Base-by-base conservation (phyloP, 2,797 vertebrate species). In the Pangasius mekongensis region DNA sequence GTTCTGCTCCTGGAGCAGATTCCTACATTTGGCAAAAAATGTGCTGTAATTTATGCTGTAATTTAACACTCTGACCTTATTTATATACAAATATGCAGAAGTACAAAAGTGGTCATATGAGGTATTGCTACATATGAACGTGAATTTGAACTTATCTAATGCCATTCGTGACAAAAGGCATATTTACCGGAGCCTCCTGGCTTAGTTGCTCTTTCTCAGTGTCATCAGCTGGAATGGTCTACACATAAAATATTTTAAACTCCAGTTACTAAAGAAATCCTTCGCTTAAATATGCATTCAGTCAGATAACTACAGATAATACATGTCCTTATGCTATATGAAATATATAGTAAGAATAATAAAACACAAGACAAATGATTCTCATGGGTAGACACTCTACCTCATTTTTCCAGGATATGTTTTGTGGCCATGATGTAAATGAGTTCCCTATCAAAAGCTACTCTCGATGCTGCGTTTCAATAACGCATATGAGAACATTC, bases 151-250 rank as follows among this genome's bases (percentile, higher is more conserved):
- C 43, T 86, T 85, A 64, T 80, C 58, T 89, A 85, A 89, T 83
- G 83, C 64, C 80, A 43, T 80, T 77, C 22, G 85, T 47, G 49
- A 66, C 33, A 89, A 83, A 87, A 89, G 74, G 77, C 64, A 92
- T 92, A 92, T 64, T 93, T 94, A 95, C 94, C 90, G 85, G 92
- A 78, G 86, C 27, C 7, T 89, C 88, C 88, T 94, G 92, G 86
- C 4, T 89, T 83, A 87, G 82, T 89, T 89, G 83, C 24, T 90
- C 88, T 87, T 91, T 90, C 88, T 90, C 90, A 64, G 62, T 43
- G 83, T 93, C 93, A 43, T 93, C 92, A 87, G 81, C 69, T 62
- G 73, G 60, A 85, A 36, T 71, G 20, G 81, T 84, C 88, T 87
- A 87, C 47, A 62, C 54, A 87, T 89, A 84, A 71, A 89, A 89